Conservation (phyloP, 2,113 vertebrate genomes). For the Nipponia nippon region DNA sequence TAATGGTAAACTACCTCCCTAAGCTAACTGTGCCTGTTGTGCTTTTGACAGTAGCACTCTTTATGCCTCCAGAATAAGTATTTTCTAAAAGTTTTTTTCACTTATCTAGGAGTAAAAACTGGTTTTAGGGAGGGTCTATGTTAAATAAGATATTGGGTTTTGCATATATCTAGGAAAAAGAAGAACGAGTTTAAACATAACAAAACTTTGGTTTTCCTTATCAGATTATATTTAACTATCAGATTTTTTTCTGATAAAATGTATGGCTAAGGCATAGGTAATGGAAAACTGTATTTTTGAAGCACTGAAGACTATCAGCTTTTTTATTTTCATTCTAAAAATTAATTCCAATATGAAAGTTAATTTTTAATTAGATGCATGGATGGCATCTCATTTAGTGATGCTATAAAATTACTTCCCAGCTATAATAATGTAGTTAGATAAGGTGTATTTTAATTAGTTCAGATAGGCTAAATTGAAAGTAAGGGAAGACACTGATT, state of each 20-base stretch:
- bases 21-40: neutral
- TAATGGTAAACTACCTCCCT: neutral
- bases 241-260: neutral
- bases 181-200: neutral
- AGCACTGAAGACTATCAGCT: neutral
- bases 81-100: neutral
- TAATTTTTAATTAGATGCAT: neutral
- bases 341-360: neutral
- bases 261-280: neutral
- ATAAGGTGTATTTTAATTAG: slow-evolving; percentile 22
- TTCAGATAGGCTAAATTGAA: slow-evolving; percentile 1
- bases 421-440: slow-evolving; percentile 1
- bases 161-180: neutral
- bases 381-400: neutral
- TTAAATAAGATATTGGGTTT: neutral
- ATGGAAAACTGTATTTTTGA: neutral
- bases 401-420: neutral
- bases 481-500: neutral
- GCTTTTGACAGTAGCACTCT: neutral
- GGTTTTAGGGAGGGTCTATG: accelerated
- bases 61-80: neutral
- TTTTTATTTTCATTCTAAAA: slow-evolving; percentile 21
- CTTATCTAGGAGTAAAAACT: neutral
- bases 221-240: neutral
- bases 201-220: neutral